Base-by-base conservation (phyloP, 2,888 invertebrate species). In the Machimus atricapillus region DNA sequence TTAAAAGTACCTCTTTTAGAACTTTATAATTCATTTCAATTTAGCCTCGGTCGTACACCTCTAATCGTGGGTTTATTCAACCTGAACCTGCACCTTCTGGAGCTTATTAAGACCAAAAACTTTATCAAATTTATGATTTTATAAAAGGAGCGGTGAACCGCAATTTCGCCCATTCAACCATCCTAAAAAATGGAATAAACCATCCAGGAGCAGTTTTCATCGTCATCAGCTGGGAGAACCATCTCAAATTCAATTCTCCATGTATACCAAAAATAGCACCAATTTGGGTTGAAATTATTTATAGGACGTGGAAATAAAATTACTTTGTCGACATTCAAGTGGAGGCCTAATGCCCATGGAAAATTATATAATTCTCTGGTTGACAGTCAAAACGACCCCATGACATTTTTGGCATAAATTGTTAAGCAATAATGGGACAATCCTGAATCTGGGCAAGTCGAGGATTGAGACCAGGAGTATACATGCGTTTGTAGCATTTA, bases 371-470 rank as follows among this genome's bases (percentile, higher is more conserved):
- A 66, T 66, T 19, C 8, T 66, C 66, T 66, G 66, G 66, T 3
- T 14, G 66, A 66, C 66, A 66, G 23, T 66, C 23, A 66, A 66
- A 66, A 66, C 78, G 40, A 43, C 78, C 23, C 43, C 78, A 40
- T 37, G 40, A 78, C 78, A 78, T 40, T 78, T 78, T 40, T 43
- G 78, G 78, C 23, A 40, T 78, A 78, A 78, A 37, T 78, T 78
- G 37, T 78, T 78, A 19, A 78, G 78, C 23, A 66, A 66, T 66
- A 66, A 66, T 27, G 66, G 66, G 66, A 27, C 66, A 66, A 58
- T 58, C 58, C 58, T 9, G 4, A 66, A 66, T 27, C 12, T 8
- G 27, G 66, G 52, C n/a, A 52, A 52, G 52, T n/a, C 6, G n/a
- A 52, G 52, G 52, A 52, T n/a, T n/a, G 16, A 52, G 16, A 12